These are phyloP conservation scores for Leuctra nigra DNA, from an alignment of 2,888 invertebrate species.

Conservation along the genomic window DNA sequence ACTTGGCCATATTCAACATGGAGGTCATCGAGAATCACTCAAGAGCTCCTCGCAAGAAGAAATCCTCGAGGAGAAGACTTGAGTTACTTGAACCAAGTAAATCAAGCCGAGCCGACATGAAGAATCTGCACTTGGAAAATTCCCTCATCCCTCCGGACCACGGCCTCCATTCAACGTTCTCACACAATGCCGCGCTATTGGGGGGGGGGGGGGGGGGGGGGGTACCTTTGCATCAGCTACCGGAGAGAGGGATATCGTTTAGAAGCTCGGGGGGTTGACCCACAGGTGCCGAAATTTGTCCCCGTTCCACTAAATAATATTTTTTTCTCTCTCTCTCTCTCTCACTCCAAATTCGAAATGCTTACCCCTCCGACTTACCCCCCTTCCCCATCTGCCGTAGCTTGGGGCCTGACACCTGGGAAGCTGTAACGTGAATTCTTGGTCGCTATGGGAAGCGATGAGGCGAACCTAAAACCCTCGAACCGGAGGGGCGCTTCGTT, in stretches of 20 bases:
- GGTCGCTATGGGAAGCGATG: slow-evolving; percentile 15
- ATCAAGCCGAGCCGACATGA: neutral
- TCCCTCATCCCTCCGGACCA: slow-evolving; percentile 19
- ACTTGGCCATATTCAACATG: too few species aligned
- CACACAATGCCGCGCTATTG: slow-evolving; percentile 5
- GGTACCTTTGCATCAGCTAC: slow-evolving; percentile 13
- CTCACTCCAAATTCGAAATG: too few species aligned
- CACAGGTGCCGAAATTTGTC: slow-evolving; percentile 26
- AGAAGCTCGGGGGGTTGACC: slow-evolving; percentile 13
- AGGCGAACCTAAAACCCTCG: slow-evolving; percentile 11
- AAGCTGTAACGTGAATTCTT: slow-evolving; percentile 16
- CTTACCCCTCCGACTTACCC: neutral
- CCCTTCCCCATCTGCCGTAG: slow-evolving; percentile 7
- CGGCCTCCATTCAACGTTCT: slow-evolving; percentile 17
- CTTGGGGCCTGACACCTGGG: slow-evolving; percentile 26
- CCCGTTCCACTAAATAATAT: slow-evolving; percentile 16
- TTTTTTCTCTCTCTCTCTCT: too few species aligned
- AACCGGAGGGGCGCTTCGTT: slow-evolving; percentile 16
- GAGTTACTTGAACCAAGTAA: slow-evolving; percentile 12
- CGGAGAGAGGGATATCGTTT: slow-evolving; percentile 20
- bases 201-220: slow-evolving; percentile 1
- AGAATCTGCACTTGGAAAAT: slow-evolving; percentile 15
- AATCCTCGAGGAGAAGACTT: neutral
- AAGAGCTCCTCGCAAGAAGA: slow-evolving; percentile 1
- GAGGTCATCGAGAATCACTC: too few species aligned